These are phyloP conservation scores for Emys orbicularis DNA, from an alignment of 2,797 vertebrate species.

Conservation along the genomic window DNA sequence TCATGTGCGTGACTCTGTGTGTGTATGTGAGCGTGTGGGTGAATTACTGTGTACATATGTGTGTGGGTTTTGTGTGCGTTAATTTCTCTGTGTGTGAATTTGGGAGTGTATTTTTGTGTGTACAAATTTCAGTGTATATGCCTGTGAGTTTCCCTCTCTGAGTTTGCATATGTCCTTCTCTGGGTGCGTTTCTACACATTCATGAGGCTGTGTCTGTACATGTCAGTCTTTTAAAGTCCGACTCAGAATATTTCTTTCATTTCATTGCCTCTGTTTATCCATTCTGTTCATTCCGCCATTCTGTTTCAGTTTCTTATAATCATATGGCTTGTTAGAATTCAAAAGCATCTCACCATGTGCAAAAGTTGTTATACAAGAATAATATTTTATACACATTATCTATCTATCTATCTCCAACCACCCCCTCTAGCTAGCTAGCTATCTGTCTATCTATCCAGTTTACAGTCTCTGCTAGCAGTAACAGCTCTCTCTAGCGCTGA, in stretches of 20 bases:
- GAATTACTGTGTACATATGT: not conserved
- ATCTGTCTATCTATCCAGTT: not conserved
- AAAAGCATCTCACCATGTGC: not conserved
- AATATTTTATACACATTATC: not conserved
- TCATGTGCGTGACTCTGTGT: not conserved
- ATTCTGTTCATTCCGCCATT: not conserved
- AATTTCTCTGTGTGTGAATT: not conserved
- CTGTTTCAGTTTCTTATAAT: not conserved
- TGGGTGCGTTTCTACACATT: accelerated
- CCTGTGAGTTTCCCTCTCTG: accelerated
- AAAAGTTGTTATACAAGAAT: not conserved
- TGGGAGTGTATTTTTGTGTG: not conserved
- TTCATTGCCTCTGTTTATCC: not conserved
- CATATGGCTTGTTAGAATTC: not conserved
- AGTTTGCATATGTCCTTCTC: not conserved
- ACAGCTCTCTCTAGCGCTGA: not conserved
- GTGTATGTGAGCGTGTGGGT: accelerated
- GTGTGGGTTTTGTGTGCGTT: not conserved
- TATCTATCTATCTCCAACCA: not conserved
- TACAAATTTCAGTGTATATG: accelerated
- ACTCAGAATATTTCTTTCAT: accelerated
- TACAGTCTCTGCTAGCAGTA: not conserved
- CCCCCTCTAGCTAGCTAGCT: too few relatives aligned
- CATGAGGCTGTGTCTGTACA: not conserved
- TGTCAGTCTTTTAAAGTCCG: accelerated